These are phyloP conservation scores for Lates calcarifer DNA, from an alignment of 2,113 vertebrate genomes.

Conservation along the genomic window DNA sequence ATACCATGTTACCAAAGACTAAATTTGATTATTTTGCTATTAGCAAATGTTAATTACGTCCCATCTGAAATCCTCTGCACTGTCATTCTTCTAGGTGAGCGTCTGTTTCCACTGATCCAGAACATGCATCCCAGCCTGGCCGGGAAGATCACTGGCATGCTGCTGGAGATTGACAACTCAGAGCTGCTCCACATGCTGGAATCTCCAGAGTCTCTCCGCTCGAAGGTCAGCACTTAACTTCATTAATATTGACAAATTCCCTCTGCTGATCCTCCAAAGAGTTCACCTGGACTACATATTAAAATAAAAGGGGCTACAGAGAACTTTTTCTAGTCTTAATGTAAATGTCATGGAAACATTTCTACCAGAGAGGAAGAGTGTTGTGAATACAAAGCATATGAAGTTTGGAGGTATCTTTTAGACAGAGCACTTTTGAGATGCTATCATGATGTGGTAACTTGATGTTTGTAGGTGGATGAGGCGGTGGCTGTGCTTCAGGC, in stretches of 20 bases:
- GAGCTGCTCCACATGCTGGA: slow-evolving; percentile 99
- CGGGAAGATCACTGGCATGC: slow-evolving; percentile 98
- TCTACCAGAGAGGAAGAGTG: not conserved
- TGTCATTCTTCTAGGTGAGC: slow-evolving; percentile 87
- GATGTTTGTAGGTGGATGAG: slow-evolving; percentile 92
- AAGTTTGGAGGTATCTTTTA: not conserved
- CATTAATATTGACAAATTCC: not conserved
- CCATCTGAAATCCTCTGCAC: not conserved
- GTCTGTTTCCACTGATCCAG: slow-evolving; percentile 97
- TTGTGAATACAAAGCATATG: not conserved
- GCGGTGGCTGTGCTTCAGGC: slow-evolving; percentile 98
- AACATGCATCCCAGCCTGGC: slow-evolving; percentile 96
- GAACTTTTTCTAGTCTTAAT: not conserved
- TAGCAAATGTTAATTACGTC: not conserved
- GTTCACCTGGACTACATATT: not conserved
- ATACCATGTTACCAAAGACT: not conserved
- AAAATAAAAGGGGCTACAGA: not conserved
- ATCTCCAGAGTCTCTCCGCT: slow-evolving; percentile 97
- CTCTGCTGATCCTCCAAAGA: not conserved
- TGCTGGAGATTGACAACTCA: slow-evolving; percentile 98
- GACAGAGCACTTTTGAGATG: not conserved
- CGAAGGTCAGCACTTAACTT: slow-evolving; percentile 86
- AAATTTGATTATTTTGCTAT: not conserved
- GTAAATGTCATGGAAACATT: not conserved
- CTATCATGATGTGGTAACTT: not conserved